Base-by-base conservation (phyloP, 1,140 invertebrate species). In the Phymorhynchus buccinoides region DNA sequence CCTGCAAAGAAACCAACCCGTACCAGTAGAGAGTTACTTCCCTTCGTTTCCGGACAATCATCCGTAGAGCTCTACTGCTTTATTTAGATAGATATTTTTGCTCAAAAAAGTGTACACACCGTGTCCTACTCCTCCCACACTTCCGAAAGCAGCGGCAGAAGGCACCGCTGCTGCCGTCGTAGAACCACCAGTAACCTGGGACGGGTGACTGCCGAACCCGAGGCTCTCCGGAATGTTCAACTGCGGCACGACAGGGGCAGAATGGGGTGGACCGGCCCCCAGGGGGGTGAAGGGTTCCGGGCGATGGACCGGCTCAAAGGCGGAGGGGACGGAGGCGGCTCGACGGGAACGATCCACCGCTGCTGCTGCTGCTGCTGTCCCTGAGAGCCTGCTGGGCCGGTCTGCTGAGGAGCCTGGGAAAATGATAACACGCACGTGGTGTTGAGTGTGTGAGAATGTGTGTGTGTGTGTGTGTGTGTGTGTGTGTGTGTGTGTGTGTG, bases 241-340 rank as follows among this genome's bases (percentile, higher is more conserved):
- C 71, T 77, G 80, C 18, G 83, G 44, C 27, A 81, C 79, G 32
- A 42, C 22, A n/a, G n/a, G n/a, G 30, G 68, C 32, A 14, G 12
- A 35, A 9, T 56, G 48, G 41, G 79, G 30, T 7, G 85, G 71
- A 18, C 35, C 30, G 35, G 52, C 7, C 30, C 80, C 62, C 68
- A 85, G 80, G 7, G 86, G 87, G 30, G 87, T 86, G 30, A 87
- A 86, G n/a, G 85, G 85, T 37, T 86, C 83, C n/a, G 87, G 87
- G 77, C 87, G 80, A 77, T 88, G 85, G 18, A 89, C 88, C 71
- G 88, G 88, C 73, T 89, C 89, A 86, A 89, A 89, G 73, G 90
- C 89, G 82, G 89, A 89, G 81, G 73, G 86, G 7, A 66, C 56
- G 56, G 35, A 66, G 82, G 39, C 81, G 7, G 27, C 32, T 41